Evolutionary conservation across 2,888 invertebrate species (phyloP), one percentile per base, ranked within the genome.

Genomic region (Leptinotarsa rubiginosa): DNA sequence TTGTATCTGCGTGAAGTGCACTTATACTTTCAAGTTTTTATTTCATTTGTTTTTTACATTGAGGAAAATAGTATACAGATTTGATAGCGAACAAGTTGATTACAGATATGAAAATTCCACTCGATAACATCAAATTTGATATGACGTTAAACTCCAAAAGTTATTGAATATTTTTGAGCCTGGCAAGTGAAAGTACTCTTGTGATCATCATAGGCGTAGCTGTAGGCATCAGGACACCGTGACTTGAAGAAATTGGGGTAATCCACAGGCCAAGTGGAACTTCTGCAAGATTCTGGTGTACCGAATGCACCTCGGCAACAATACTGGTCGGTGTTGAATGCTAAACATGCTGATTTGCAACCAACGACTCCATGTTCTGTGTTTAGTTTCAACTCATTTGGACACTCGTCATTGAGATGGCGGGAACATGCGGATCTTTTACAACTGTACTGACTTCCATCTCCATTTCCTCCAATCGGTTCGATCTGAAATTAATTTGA

Each of bases 131-230:
- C 16, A 3, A 49, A 49, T 49, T 1, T 25, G 5, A 25, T 16
- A 1, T 15, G 16, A 15, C 49, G 16, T 49, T 16, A 16, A 15
- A 16, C 22, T 13, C 86, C 86, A 79, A 87, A 86, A 3, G 82
- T 83, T 50, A 87, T 77, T 25, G 75, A 80, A 75, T 87, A 87
- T 22, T 80, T 77, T 16, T 78, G 69, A 22, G 86, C 84, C 22
- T 77, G 75, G 70, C 90, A 90, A 59, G 89, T 89, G 80, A 88
- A 89, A 0, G 88, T 88, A 79, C 89, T 89, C 69, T 88, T 87
- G 50, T 84, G 80, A 78, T 90, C 90, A 83, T 90, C 90, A 78
- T 90, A 90, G 18, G 89, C 89, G 78, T 90, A 90, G 74, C 89
- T 89, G 84, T 90, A 90, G 13, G 90, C 90, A 72, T 88, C 87